Conservation (phyloP, 2,113 vertebrate species). For the Brachypteracias leptosomus region DNA sequence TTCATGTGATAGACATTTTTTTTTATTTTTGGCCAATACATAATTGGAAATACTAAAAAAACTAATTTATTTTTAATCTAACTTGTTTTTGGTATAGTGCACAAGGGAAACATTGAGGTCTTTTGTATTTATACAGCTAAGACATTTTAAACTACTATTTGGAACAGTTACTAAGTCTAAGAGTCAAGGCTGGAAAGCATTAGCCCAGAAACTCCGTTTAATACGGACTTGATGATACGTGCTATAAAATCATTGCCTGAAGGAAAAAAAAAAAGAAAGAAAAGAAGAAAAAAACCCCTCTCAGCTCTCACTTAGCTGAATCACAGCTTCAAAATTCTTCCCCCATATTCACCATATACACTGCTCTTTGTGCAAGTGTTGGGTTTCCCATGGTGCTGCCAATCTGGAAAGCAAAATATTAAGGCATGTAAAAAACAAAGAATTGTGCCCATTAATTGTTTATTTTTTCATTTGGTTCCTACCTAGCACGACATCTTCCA, state of each 20-base stretch:
- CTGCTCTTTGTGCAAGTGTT: constrained; percentile 28
- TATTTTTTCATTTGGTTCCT: constrained; percentile 47
- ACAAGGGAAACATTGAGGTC: background rate
- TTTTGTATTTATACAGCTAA: constrained; percentile 14
- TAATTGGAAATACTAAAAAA: background rate
- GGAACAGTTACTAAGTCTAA: background rate
- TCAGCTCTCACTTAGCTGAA: constrained; percentile 29
- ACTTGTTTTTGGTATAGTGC: background rate
- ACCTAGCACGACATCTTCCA: constrained; percentile 55
- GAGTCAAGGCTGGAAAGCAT: constrained; percentile 21
- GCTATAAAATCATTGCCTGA: background rate
- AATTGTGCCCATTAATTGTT: constrained; percentile 51
- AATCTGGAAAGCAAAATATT: constrained; percentile 68
- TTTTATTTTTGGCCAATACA: background rate
- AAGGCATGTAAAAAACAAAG: constrained; percentile 42
- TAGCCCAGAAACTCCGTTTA: background rate
- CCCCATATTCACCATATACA: background rate
- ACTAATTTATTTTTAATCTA: background rate
- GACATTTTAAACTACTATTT: constrained; percentile 11
- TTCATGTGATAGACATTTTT: background rate
- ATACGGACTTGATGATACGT: background rate
- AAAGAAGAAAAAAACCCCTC: background rate
- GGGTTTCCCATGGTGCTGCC: constrained; percentile 62
- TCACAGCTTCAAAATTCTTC: constrained; percentile 23
- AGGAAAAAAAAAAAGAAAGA: background rate